Evolutionary conservation across 2,888 invertebrate genomes (phyloP).

Genomic region (Seira ritae): DNA sequence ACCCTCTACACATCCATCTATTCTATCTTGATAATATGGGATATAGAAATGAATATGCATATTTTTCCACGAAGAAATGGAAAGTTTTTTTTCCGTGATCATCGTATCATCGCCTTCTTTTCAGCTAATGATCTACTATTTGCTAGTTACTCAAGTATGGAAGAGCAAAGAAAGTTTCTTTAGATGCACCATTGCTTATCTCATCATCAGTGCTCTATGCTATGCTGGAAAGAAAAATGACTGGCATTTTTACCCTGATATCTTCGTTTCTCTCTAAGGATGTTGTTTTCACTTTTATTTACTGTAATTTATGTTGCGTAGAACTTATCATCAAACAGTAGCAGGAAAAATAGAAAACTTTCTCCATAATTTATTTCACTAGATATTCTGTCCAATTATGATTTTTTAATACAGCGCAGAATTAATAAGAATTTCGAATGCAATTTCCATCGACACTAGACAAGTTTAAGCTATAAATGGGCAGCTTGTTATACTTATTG

Average conservation of each 20-base stretch:
- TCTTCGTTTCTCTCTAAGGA: neutral
- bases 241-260: conserved; percentile 24
- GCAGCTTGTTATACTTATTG: too few species aligned
- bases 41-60: conserved; percentile 17
- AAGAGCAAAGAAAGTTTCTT: conserved; percentile 20
- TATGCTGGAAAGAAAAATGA: neutral
- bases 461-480: too few species aligned
- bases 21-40: neutral
- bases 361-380: neutral
- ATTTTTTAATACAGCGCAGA: too few species aligned
- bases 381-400: neutral
- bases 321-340: too few species aligned
- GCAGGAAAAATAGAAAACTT: neutral
- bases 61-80: conserved; percentile 15
- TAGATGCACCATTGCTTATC: conserved; percentile 39
- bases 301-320: neutral
- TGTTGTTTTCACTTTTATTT: neutral
- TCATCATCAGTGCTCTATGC: conserved; percentile 38
- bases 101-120: conserved; percentile 25
- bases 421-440: too few species aligned
- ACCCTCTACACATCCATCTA: neutral
- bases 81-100: neutral
- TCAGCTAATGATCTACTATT: conserved; percentile 45
- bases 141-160: conserved; percentile 24
- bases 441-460: too few species aligned